Base-by-base conservation (phyloP, 2,888 invertebrate species). In the Drosophila paramelanica region DNA sequence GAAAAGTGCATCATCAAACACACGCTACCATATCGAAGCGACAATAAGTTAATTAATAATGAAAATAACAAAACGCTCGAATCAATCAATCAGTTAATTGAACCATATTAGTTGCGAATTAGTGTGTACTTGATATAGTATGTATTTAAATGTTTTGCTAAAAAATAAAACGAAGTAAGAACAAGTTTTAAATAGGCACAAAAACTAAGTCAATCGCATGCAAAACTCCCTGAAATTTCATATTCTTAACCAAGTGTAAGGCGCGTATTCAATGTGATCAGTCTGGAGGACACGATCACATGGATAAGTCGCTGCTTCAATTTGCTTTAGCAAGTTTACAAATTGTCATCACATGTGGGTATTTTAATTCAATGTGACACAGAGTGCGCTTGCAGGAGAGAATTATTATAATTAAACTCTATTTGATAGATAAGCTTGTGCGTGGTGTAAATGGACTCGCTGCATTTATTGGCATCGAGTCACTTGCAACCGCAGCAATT, bases 311-410 rank as follows among this genome's bases (percentile, higher is more conserved):
- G 50, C 68, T 51, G 45, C 60, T 49, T 68, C 17, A 53, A 39
- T 49, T 76, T 55, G 25, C 13, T 70, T 42, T 64, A 55, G 67
- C 65, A 72, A 52, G 62, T 13, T 69, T 42, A 67, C 78, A 66
- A 72, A 72, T 72, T 75, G 77, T 69, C 46, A 60, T 69, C 73
- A 75, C 75, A 71, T 77, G 61, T 72, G 55, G 62, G 2, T 0
- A 51, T 43, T 31, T 31, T 3, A 46, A 23, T 57, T 86, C 81
- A 73, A 67, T 70, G 77, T 81, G 73, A 88, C 79, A 75, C 83
- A 81, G 83, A 83, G 81, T 83, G 81, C 81, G 52, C 78, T 73
- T 83, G 88, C 81, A 43, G 17, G 38, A 1, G 5, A 2, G 2
- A 10, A 5, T 27, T 31, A n/a, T 13, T 39, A 14, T 13, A 25